These are phyloP conservation scores for Dromiciops gliroides DNA, from an alignment of 2,113 vertebrate species.

Conservation along the genomic window DNA sequence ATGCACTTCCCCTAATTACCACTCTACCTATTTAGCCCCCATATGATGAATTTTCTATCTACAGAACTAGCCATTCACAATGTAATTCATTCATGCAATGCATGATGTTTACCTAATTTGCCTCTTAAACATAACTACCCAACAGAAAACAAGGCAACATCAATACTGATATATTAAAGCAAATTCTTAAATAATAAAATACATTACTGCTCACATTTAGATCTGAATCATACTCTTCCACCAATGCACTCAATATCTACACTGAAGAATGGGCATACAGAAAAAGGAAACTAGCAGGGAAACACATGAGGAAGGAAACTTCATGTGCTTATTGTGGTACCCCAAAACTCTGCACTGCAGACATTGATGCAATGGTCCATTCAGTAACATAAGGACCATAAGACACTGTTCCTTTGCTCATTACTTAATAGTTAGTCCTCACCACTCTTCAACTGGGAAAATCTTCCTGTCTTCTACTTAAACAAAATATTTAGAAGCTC, in stretches of 20 bases:
- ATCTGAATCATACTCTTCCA: not conserved
- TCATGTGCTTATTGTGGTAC: not conserved
- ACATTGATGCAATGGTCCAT: not conserved
- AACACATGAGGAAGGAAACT: not conserved
- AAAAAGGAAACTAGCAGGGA: not conserved
- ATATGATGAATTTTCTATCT: not conserved
- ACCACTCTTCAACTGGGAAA: not conserved
- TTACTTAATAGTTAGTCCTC: not conserved
- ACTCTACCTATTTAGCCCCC: not conserved
- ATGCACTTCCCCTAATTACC: not conserved
- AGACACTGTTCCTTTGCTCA: not conserved
- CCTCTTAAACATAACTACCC: not conserved
- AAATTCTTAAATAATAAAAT: not conserved
- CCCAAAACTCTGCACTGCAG: not conserved
- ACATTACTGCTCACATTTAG: not conserved
- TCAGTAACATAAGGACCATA: not conserved
- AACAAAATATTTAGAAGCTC: not conserved
- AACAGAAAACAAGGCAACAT: not conserved
- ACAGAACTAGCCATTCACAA: not conserved
- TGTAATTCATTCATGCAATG: not conserved
- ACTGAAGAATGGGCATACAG: not conserved
- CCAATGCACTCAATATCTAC: not conserved
- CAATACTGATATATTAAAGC: not conserved
- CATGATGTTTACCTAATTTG: not conserved
- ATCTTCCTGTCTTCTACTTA: not conserved